phyloP scores from a whole-genome alignment of 2,888 invertebrate species.

The Oligia strigilis region DNA sequence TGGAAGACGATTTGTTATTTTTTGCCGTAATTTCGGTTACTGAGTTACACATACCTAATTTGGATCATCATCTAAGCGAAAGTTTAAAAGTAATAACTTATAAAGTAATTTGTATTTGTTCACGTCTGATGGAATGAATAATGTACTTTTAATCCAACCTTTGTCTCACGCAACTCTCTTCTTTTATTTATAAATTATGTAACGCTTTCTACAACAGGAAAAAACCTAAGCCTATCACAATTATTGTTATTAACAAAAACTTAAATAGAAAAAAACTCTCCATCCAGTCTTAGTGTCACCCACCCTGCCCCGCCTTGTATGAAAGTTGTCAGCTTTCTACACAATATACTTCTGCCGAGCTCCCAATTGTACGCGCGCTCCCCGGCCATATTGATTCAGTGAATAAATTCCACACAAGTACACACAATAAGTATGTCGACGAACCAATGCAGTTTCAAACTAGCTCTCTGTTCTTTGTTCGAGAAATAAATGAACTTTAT shows the following conservation, averaged over 20 bases:
- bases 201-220: not conserved
- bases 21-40: constrained; percentile 1
- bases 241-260: not conserved
- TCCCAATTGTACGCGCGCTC: constrained; percentile 46
- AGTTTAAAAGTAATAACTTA: not conserved
- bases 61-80: constrained; percentile 4
- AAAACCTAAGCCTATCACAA: not conserved
- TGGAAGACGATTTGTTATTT: constrained; percentile 11
- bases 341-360: constrained; percentile 50
- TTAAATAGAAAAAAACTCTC: not conserved
- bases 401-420: constrained; percentile 61
- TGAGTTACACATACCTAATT: not conserved
- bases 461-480: constrained; percentile 46
- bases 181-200: not conserved
- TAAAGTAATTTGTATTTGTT: not conserved
- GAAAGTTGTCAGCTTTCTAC: constrained; percentile 51
- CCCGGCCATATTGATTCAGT: constrained; percentile 58
- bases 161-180: not conserved
- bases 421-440: constrained; percentile 56
- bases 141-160: not conserved
- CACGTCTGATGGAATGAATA: not conserved
- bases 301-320: constrained; percentile 41
- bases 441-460: constrained; percentile 39
- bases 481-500: constrained; percentile 53
- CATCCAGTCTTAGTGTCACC: not conserved